These are phyloP conservation scores for Lophochroa leadbeateri DNA, from an alignment of 2,113 vertebrate species.

Conservation along the genomic window DNA sequence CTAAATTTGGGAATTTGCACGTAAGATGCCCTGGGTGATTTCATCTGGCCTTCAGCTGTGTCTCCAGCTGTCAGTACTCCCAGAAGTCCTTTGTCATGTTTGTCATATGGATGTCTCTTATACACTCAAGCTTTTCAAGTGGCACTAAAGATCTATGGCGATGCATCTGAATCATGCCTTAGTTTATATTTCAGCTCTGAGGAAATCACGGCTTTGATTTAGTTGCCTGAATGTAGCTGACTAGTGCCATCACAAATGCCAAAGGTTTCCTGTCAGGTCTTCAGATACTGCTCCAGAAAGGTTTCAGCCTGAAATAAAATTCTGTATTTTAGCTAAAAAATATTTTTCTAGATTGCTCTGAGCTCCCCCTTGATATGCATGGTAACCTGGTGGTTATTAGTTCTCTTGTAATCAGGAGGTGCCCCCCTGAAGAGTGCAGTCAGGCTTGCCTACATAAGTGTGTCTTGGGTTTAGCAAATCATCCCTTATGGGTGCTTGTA, in stretches of 20 bases:
- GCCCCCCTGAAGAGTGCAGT: background rate
- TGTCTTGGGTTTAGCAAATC: background rate
- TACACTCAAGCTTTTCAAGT: background rate
- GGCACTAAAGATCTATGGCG: background rate
- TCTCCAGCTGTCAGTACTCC: background rate
- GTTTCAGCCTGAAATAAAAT: background rate
- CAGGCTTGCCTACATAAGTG: background rate
- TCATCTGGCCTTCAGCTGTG: background rate
- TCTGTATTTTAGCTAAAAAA: background rate
- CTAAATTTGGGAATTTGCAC: background rate
- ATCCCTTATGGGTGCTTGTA: background rate
- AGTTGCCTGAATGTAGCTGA: background rate
- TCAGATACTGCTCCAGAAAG: background rate
- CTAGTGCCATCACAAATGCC: background rate
- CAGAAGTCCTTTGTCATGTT: background rate
- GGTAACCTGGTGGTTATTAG: background rate
- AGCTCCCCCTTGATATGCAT: background rate
- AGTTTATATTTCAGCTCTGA: background rate
- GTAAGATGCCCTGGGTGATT: background rate
- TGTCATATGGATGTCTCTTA: accelerated
- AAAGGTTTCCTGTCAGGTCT: background rate
- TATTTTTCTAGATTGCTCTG: background rate
- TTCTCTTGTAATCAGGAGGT: background rate
- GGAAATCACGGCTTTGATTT: background rate
- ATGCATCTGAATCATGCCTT: background rate